Evolutionary conservation across 2,797 vertebrate species (phyloP).

Genomic region (Crypturellus tataupa): DNA sequence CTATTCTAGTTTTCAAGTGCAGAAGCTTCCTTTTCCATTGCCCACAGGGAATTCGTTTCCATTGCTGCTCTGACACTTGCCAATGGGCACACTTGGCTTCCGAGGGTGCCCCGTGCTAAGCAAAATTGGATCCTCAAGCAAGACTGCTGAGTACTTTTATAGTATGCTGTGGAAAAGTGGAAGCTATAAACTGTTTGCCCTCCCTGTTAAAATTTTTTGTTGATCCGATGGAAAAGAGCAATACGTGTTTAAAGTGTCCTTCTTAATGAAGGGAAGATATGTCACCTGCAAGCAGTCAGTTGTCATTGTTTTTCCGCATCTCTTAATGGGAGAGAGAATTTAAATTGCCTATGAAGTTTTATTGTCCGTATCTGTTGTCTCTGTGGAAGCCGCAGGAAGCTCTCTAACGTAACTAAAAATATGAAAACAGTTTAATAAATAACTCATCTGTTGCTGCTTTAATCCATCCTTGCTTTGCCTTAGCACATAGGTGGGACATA

Average conservation of each 20-base stretch:
- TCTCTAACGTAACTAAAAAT: constrained; percentile 21
- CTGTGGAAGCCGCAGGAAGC: constrained; percentile 60
- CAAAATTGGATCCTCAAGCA: constrained; percentile 49
- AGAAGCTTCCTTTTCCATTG: constrained; percentile 31
- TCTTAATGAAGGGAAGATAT: constrained; percentile 56
- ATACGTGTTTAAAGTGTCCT: constrained; percentile 50
- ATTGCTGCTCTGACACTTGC: constrained; percentile 21
- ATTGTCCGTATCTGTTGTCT: constrained; percentile 68
- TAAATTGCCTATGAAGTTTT: constrained; percentile 69
- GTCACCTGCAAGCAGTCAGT: constrained; percentile 45
- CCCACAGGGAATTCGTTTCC: constrained; percentile 13
- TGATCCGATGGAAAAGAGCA: constrained; percentile 44
- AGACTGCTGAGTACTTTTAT: constrained; percentile 57
- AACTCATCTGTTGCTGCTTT: constrained; percentile 24
- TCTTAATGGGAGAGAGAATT: constrained; percentile 46
- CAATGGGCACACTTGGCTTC: constrained; percentile 19
- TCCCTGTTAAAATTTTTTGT: constrained; percentile 13
- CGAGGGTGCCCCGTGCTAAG: neutral
- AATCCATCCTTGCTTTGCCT: constrained; percentile 28
- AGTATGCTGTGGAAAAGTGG: constrained; percentile 51
- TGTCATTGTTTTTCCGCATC: constrained; percentile 50
- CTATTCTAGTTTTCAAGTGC: constrained; percentile 39
- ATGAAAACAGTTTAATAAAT: constrained; percentile 57
- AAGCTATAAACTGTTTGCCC: constrained; percentile 64
- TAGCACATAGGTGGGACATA: neutral